phyloP scores from a whole-genome alignment of 2,797 vertebrate genomes.

The Alectoris magna region DNA sequence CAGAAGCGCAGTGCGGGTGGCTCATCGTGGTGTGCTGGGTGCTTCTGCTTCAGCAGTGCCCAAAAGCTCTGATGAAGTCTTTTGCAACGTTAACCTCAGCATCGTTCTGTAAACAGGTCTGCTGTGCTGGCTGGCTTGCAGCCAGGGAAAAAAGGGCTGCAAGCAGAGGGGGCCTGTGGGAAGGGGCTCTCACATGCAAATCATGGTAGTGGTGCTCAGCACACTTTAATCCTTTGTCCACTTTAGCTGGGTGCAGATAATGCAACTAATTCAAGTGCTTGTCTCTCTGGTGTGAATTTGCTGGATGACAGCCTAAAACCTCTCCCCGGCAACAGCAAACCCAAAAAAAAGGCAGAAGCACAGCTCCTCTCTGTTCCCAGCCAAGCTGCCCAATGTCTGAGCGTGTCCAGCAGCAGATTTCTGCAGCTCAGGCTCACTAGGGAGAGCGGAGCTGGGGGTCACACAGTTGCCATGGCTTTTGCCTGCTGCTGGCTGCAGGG shows the following conservation, averaged over 20 bases:
- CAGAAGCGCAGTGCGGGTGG: accelerated
- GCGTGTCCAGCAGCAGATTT: not conserved
- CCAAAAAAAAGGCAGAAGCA: conserved; percentile 40
- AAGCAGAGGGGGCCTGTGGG: conserved; percentile 27
- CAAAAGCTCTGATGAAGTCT: conserved; percentile 11
- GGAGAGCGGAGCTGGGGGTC: not conserved
- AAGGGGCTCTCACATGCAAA: conserved; percentile 62
- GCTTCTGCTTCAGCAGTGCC: not conserved
- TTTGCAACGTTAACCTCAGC: conserved; percentile 39
- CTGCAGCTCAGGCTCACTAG: not conserved
- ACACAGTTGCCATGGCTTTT: not conserved
- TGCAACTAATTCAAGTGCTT: conserved; percentile 50
- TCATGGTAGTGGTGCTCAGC: conserved; percentile 28
- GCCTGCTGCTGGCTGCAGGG: not conserved
- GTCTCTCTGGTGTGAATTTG: conserved; percentile 53
- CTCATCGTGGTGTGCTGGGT: not conserved
- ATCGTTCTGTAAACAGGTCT: conserved; percentile 48
- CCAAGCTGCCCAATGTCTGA: not conserved
- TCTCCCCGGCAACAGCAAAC: conserved; percentile 58
- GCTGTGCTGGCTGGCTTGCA: not conserved
- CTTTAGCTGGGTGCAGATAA: conserved; percentile 48
- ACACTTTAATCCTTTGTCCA: conserved; percentile 65
- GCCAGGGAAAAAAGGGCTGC: not conserved
- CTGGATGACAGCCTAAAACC: conserved; percentile 55
- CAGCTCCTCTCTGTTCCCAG: conserved; percentile 21